Evolutionary conservation across 2,797 vertebrate genomes (phyloP).

Genomic region (Chloroceryle amazona): DNA sequence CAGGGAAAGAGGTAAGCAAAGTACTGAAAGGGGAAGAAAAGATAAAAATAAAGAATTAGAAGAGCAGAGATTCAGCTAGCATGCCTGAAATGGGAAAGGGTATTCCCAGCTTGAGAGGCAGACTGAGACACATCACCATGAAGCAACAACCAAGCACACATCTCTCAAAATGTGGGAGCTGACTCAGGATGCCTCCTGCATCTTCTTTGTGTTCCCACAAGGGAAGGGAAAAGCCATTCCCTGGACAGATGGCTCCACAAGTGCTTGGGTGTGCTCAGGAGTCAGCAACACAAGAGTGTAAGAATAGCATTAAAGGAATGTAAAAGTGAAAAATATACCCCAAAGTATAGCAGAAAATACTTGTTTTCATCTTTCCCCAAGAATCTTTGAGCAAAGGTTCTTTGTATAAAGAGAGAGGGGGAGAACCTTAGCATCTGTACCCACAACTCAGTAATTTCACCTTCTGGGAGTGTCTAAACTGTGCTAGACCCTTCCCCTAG

Average conservation of each 20-base stretch:
- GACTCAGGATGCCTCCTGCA: background rate
- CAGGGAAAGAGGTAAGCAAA: background rate
- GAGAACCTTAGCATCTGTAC: background rate
- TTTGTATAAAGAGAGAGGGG: background rate
- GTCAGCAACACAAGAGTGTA: background rate
- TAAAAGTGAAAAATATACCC: background rate
- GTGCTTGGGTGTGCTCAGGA: background rate
- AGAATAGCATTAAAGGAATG: background rate
- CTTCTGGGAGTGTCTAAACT: background rate
- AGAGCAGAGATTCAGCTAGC: background rate
- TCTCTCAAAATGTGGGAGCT: rapidly evolving
- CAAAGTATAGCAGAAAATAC: background rate
- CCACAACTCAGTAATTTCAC: background rate
- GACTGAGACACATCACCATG: background rate
- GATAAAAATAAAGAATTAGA: background rate
- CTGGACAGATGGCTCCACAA: background rate
- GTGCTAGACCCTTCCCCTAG: background rate
- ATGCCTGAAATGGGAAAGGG: background rate
- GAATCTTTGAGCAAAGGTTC: background rate
- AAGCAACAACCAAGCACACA: background rate
- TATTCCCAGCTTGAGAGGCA: background rate
- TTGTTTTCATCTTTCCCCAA: background rate
- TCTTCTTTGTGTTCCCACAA: rapidly evolving
- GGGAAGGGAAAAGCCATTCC: background rate
- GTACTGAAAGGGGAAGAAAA: background rate